Percentiles rank a stretch among this genome's conserved stretches.
Evolutionary conservation across 1,140 invertebrate species (phyloP).

Genomic region (Drosophila kikkawai): DNA sequence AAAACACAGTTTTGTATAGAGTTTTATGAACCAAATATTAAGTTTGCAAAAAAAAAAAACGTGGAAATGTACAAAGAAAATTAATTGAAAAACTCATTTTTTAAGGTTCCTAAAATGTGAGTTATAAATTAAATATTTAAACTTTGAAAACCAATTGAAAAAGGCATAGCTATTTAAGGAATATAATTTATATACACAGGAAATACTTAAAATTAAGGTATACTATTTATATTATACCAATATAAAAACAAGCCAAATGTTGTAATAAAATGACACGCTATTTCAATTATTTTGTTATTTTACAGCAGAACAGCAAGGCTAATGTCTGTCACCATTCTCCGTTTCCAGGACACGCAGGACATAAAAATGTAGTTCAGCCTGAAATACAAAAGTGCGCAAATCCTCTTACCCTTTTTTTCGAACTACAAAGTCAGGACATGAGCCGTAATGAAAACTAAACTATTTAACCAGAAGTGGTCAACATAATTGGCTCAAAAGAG

Average conservation of each 20-base stretch:
- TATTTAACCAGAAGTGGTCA: constrained; percentile 77
- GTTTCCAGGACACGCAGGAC: constrained; percentile 23
- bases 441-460: constrained; percentile 57
- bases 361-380: constrained; percentile 25
- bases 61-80: too few species aligned
- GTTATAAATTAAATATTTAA: too few species aligned
- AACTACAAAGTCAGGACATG: constrained; percentile 63
- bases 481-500: constrained; percentile 76
- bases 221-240: background rate
- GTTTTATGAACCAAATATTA: too few species aligned
- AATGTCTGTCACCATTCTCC: background rate
- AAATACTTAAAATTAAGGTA: too few species aligned
- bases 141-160: too few species aligned
- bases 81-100: too few species aligned
- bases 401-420: constrained; percentile 38
- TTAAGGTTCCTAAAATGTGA: too few species aligned
- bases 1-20: background rate
- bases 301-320: background rate
- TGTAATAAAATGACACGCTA: background rate
- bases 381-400: constrained; percentile 1
- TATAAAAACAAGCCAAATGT: too few species aligned
- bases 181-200: too few species aligned
- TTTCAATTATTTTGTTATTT: background rate
- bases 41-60: too few species aligned
- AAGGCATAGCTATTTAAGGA: too few species aligned